These are phyloP conservation scores for Leucoraja erinaceus DNA, from an alignment of 2,113 vertebrate species.

Conservation along the genomic window DNA sequence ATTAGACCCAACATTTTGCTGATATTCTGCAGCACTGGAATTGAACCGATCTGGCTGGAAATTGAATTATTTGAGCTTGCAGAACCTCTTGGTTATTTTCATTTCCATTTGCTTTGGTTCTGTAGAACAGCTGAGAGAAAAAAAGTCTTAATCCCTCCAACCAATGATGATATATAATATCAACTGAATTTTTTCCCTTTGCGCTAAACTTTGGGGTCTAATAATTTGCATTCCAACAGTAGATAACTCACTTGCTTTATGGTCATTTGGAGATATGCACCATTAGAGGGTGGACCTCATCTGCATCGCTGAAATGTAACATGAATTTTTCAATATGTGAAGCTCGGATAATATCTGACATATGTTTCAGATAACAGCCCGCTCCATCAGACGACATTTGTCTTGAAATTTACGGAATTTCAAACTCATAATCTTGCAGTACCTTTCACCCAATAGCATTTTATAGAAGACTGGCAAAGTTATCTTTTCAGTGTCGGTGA, in stretches of 20 bases:
- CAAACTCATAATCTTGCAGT: background rate
- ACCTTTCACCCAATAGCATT: background rate
- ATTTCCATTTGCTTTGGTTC: background rate
- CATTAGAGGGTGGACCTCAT: background rate
- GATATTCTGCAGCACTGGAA: background rate
- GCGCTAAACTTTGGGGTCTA: no score
- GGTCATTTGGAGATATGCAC: background rate
- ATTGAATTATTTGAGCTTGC: background rate
- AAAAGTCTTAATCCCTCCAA: background rate
- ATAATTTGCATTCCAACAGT: no score
- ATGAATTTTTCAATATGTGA: background rate
- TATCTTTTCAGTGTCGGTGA: background rate
- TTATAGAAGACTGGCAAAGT: background rate
- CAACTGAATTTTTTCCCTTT: background rate
- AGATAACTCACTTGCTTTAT: background rate
- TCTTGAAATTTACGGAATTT: background rate
- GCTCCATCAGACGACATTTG: background rate
- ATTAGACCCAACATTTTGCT: background rate
- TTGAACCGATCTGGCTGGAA: background rate
- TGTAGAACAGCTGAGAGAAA: background rate
- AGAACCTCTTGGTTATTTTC: background rate
- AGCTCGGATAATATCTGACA: background rate
- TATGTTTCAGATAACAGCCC: background rate
- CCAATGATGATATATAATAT: background rate
- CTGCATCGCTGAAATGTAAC: background rate